Percentiles rank a stretch among this genome's conserved stretches.
These are phyloP conservation scores for Bombyx huttoni DNA, from an alignment of 2,888 invertebrate species.

Conservation along the genomic window DNA sequence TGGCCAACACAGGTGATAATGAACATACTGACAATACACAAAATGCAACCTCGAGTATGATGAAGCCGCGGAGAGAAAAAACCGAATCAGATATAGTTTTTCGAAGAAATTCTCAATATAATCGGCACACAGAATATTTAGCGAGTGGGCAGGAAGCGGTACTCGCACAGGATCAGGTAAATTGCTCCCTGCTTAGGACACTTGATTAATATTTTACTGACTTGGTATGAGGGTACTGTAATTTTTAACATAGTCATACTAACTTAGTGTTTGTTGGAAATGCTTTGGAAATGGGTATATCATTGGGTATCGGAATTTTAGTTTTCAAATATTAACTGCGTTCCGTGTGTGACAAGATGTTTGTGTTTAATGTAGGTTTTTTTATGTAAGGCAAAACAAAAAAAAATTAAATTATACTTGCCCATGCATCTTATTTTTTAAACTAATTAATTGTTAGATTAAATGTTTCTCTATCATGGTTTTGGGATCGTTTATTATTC, in stretches of 20 bases:
- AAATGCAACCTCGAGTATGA: conserved; percentile 45
- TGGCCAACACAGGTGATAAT: conserved; percentile 44
- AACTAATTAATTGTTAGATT: conserved; percentile 31
- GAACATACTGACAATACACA: conserved; percentile 21
- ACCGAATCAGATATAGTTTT: conserved; percentile 90
- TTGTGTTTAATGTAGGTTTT: conserved; percentile 1
- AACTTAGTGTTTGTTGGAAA: conserved; percentile 33
- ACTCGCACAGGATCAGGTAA: conserved; percentile 69
- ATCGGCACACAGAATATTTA: conserved; percentile 52
- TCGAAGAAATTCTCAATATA: conserved; percentile 70
- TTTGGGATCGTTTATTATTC: no score
- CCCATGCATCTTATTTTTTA: conserved; percentile 67
- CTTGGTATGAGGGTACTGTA: conserved; percentile 57
- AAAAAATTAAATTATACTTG: conserved; percentile 18
- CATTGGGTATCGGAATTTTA: conserved; percentile 7
- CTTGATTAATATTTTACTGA: conserved; percentile 53
- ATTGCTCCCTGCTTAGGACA: conserved; percentile 60
- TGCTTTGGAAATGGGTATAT: conserved; percentile 28
- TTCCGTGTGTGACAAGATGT: conserved; percentile 29
- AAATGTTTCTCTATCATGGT: no score
- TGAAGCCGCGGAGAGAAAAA: conserved; percentile 86
- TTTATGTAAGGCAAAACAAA: background rate
- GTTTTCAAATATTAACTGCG: conserved; percentile 8
- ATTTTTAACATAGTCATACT: conserved; percentile 50
- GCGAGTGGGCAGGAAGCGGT: conserved; percentile 70